These are phyloP conservation scores for Telmatherina bonti DNA, from an alignment of 2,797 vertebrate species.

Conservation along the genomic window DNA sequence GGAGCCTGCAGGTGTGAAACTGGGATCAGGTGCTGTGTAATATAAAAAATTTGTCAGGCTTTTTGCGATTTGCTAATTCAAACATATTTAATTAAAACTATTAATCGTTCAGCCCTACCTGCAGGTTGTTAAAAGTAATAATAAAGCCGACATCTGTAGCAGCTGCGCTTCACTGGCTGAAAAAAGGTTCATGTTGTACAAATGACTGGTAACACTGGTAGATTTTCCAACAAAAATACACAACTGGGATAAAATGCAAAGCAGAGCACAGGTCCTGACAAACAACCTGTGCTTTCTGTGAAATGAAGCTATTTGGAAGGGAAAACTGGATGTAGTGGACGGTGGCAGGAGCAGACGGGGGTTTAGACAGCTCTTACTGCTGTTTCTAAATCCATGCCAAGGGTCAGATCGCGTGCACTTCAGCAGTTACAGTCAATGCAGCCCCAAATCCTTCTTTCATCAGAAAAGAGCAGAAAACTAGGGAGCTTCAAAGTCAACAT, in stretches of 20 bases:
- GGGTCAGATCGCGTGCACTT: conserved; percentile 49
- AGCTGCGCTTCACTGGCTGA: conserved; percentile 2
- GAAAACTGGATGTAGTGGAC: conserved; percentile 43
- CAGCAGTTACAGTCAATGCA: conserved; percentile 16
- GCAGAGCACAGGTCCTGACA: not conserved
- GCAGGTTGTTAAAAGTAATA: no score
- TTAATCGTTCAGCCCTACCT: no score
- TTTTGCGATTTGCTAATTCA: no score
- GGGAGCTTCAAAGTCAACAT: conserved; percentile 33
- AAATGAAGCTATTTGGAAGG: conserved; percentile 1
- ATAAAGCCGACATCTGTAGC: conserved; percentile 24
- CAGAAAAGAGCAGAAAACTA: conserved; percentile 37
- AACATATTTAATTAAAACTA: no score
- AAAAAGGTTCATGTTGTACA: not conserved
- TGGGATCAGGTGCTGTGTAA: no score
- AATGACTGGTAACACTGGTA: no score
- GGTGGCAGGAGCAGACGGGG: conserved; percentile 25
- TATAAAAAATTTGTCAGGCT: no score
- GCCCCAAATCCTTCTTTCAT: conserved; percentile 40
- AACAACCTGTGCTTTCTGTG: not conserved
- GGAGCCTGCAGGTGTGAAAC: no score
- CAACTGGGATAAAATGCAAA: not conserved
- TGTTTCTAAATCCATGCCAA: conserved; percentile 47
- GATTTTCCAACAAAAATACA: conserved; percentile 3
- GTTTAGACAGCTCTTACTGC: conserved; percentile 34